Base-by-base conservation (phyloP, 2,113 vertebrate genomes). In the Pagrus major region DNA sequence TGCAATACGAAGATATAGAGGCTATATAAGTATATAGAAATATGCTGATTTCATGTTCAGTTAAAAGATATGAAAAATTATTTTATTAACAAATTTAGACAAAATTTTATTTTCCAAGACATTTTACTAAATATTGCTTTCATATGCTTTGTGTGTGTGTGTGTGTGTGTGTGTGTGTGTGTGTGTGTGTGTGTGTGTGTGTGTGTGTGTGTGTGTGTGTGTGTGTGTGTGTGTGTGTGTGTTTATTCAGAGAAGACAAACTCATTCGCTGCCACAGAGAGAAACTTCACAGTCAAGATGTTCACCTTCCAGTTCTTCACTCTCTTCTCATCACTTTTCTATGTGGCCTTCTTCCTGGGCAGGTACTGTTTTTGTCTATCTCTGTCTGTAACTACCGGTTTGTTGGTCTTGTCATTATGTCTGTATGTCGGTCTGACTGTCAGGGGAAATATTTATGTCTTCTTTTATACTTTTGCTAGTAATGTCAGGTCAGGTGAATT, bases 271-370 rank as follows among this genome's bases (percentile, higher is more conserved):
- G 95, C 97, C 70, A 88, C 68, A 0, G 97, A 99, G 92, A 96
- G 94, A 66, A 97, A 76, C 92, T 97, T 98, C 86, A 96, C 96
- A 0, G n/a, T 97, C 59, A 98, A 97, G 94, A 95, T 98, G 93
- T 98, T 99, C 94, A 97, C 94, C 15, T 96, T 99, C 93, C 97
- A 99, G 90, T 98, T 99, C 93, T 97, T 99, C 49, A 95, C 96
- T 0, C 92, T 98, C 78, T 99, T 99, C 91, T 99, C 97, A 1
- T 99, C 97, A 0, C 95, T 99, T 37, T 94, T 99, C 90, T 99
- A 99, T 69, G 88, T 97, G 0, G 98, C 97, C 63, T 99, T 99
- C 88, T 98, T 98, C 89, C 92, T 98, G 76, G 98, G 98, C 87
- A 96, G 97, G 98, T 99, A 94, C 35, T 60, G 23, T n/a, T 20